These are phyloP conservation scores for Cyclophora albipunctata DNA, from an alignment of 2,888 invertebrate genomes.

Conservation along the genomic window DNA sequence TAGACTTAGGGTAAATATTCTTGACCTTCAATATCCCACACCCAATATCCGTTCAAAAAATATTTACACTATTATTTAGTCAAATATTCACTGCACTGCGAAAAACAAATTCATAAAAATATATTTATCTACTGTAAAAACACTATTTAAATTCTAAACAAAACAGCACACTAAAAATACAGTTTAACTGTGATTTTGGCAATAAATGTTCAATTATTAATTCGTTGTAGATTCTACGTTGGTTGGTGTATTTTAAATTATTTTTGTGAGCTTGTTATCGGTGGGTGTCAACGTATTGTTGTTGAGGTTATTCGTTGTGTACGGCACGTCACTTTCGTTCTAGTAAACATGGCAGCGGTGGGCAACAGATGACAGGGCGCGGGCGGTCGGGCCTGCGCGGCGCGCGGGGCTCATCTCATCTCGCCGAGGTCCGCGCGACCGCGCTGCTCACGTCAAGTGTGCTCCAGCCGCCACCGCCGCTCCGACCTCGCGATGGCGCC, in stretches of 20 bases:
- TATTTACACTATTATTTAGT: constrained; percentile 2
- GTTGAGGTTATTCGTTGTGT: constrained; percentile 72
- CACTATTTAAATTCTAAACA: constrained; percentile 11
- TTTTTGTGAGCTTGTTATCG: constrained; percentile 33
- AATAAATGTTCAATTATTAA: constrained; percentile 11
- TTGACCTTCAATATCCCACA: constrained; percentile 7
- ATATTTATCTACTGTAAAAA: constrained; percentile 15
- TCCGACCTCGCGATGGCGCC: constrained; percentile 44
- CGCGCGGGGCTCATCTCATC: constrained; percentile 61
- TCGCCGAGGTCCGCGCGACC: constrained; percentile 40
- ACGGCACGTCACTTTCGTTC: constrained; percentile 63
- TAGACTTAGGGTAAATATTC: too few species aligned
- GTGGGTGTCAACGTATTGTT: constrained; percentile 40
- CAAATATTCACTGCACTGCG: constrained; percentile 14
- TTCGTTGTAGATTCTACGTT: constrained; percentile 57
- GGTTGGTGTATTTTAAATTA: constrained; percentile 22
- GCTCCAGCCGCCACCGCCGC: constrained; percentile 25
- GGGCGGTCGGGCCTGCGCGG: constrained; percentile 68
- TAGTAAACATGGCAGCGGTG: constrained; percentile 71
- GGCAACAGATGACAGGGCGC: constrained; percentile 73
- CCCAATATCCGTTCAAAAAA: constrained; percentile 7
- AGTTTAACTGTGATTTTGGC: constrained; percentile 15
- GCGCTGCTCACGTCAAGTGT: constrained; percentile 46
- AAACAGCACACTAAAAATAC: constrained; percentile 16
- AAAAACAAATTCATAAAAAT: constrained; percentile 9